Base-by-base conservation (phyloP, 2,113 vertebrate species). In the Ictalurus furcatus region DNA sequence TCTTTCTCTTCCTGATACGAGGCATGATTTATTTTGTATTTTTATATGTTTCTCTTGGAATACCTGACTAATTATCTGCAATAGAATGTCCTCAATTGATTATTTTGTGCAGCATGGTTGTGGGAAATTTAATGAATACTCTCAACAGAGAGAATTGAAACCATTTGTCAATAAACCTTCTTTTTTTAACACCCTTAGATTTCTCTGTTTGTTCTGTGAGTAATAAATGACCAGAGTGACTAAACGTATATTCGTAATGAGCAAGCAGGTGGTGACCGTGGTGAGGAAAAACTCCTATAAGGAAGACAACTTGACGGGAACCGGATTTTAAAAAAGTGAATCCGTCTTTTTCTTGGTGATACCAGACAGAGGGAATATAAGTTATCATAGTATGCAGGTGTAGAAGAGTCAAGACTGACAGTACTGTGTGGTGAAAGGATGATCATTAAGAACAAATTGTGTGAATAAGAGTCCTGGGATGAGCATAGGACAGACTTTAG, bases 121-220 rank as follows among this genome's bases (percentile, higher is more conserved):
- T 63, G 58, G 23, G 28, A 85, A 85, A 16, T 80, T 56, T 71
- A 85, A 73, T 52, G 21, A 65, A 63, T 30, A 44, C 30, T 88
- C 6, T 37, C 21, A 44, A 44, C 40, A 81, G 48, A 28, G 23
- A 73, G 34, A 21, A 63, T 79, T 0, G 9, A 88, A 71, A 73
- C 14, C 67, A 58, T 23, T n/a, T 73, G 4, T n/a, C 52, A 88
- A 83, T 88, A 88, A 88, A 88, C 23, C 59, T 25, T 52, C 8
- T 44, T 44, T 7, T 71, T 83, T 69, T 87, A 87, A 65, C 25
- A 84, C n/a, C 23, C 11, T 76, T 30, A 81, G 3, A n/a, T 19
- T 14, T 19, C 28, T 54, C 11, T 85, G 17, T 69, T 89, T 85
- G 44, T 78, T 80, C 48, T 65, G 4, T 37, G 30, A 40, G 56